Base-by-base conservation (phyloP, 2,888 invertebrate genomes). In the Yponomeuta cagnagella region DNA sequence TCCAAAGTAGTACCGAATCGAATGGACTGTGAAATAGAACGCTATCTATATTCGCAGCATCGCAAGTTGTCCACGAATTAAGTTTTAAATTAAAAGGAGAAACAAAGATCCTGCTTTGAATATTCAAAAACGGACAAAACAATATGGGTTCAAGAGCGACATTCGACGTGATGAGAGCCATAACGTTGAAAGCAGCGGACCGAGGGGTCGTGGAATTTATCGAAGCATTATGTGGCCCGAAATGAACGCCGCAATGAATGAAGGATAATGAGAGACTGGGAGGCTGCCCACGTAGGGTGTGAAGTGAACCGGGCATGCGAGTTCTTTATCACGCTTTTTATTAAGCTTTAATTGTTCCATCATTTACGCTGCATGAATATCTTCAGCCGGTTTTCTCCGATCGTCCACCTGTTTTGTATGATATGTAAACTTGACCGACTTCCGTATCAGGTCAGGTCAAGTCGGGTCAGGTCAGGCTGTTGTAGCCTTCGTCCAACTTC, bases 371-470 rank as follows among this genome's bases (percentile, higher is more conserved):
- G 33, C 15, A 67, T 67, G 33, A 67, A 33, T 66, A 12, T 58
- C 43, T 43, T 5, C 43, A 58, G 52, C 15, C 52, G 52, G 52
- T 58, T 58, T 58, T 58, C 52, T 58, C 15, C 43, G 8, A 37
- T 67, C n/a, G 70, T 37, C 2, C 70, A 71, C 65, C 71, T 73
- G 74, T 68, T 58, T 15, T 30, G 73, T 58, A 58, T 30, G 73
- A 73, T 74, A 74, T 75, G 72, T 78, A 81, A 82, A 82, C 82
- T 82, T 83, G 82, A 82, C 82, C 82, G 72, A 80, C 75, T 77
- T 82, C 72, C 68, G 70, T 68, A 73, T 75, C 74, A 75, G 68
- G 68, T 48, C 68, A 64, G 31, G 63, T 65, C 70, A 70, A 65
- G 48, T 48, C 48, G 78, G 77, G 79, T 76, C 80, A 75, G 79